Conservation (phyloP, 2,797 vertebrate genomes). For the Lerista edwardsae region DNA sequence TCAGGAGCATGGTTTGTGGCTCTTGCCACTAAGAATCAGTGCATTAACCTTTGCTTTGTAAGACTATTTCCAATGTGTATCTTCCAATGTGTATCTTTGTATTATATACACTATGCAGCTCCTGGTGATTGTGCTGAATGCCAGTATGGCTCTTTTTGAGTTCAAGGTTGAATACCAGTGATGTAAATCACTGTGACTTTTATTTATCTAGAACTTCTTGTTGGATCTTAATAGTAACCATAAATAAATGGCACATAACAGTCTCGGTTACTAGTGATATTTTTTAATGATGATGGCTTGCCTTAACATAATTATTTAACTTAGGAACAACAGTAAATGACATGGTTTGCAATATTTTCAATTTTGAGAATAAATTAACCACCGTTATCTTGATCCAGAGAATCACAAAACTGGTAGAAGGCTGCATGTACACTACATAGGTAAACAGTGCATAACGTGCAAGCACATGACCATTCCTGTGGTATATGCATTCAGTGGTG, state of each 20-base stretch:
- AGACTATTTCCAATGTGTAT: not conserved
- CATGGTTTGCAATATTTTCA: not conserved
- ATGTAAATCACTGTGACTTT: conserved; percentile 44
- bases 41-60: conserved; percentile 39
- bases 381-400: not conserved
- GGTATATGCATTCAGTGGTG: not conserved
- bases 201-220: conserved; percentile 7
- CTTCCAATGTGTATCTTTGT: not conserved
- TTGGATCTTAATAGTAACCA: conserved; percentile 24
- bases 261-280: not conserved
- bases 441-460: not conserved
- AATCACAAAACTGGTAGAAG: not conserved
- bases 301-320: not conserved
- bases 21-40: conserved; percentile 12
- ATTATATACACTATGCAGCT: not conserved
- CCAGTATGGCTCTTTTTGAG: not conserved
- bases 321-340: not conserved
- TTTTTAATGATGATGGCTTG: conserved; percentile 29
- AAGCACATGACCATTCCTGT: not conserved
- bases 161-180: conserved; percentile 22
- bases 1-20: not conserved
- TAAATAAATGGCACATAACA: conserved; percentile 6
- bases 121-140: conserved; percentile 22
- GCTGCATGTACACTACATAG: not conserved
- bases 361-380: not conserved